Evolutionary conservation across 2,797 vertebrate species (phyloP).

Genomic region (Syncerus caffer): DNA sequence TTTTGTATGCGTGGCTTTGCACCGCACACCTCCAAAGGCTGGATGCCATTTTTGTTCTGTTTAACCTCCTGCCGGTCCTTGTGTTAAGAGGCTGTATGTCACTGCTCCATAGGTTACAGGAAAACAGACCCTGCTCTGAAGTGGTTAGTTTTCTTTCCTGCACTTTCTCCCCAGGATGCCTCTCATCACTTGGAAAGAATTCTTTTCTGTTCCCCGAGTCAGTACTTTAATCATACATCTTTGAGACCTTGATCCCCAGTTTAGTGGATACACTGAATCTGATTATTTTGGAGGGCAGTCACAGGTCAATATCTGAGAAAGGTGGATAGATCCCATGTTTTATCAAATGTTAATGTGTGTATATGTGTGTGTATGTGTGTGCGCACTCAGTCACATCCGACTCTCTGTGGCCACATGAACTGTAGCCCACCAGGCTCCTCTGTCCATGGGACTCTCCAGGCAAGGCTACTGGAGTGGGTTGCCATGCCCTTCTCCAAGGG

Average conservation of each 20-base stretch:
- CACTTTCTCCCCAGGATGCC: not conserved
- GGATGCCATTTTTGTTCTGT: not conserved
- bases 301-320: not conserved
- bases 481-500: not conserved
- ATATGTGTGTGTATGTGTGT: not conserved
- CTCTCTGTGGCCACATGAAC: not conserved
- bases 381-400: not conserved
- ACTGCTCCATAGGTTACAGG: not conserved
- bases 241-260: not conserved
- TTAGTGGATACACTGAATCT: not conserved
- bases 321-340: not conserved
- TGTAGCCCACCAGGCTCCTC: not conserved
- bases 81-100: not conserved
- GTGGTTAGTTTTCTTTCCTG: not conserved
- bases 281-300: not conserved
- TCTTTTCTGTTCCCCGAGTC: not conserved
- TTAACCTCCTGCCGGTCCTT: not conserved
- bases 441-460: not conserved
- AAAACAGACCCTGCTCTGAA: not conserved
- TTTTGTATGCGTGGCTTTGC: not conserved
- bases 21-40: not conserved
- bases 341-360: not conserved
- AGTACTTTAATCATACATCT: not conserved
- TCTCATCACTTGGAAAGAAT: not conserved
- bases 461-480: not conserved